Evolutionary conservation across 2,888 invertebrate species (phyloP).

Genomic region (Achlya flavicornis): DNA sequence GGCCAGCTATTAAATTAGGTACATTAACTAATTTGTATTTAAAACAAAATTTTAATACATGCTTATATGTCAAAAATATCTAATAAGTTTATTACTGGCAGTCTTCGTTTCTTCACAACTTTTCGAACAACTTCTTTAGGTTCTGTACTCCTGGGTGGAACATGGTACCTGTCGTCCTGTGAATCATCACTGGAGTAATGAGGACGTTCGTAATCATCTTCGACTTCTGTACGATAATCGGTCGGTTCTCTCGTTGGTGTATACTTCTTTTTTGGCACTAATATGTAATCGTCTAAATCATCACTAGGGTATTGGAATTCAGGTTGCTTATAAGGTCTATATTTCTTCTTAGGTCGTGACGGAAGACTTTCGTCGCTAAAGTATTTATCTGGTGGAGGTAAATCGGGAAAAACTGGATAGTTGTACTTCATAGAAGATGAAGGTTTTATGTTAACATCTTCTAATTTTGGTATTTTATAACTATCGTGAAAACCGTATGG

Average conservation of each 20-base stretch:
- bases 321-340: constrained; percentile 60
- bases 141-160: constrained; percentile 48
- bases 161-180: constrained; percentile 57
- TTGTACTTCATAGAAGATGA: constrained; percentile 48
- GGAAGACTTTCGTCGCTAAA: constrained; percentile 62
- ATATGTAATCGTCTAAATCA: constrained; percentile 67
- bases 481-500: constrained; percentile 46
- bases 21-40: constrained; percentile 64
- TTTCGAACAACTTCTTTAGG: constrained; percentile 68
- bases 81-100: constrained; percentile 68
- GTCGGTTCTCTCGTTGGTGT: constrained; percentile 61
- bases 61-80: constrained; percentile 76
- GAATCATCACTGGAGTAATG: constrained; percentile 54
- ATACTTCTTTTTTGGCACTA: constrained; percentile 75
- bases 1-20: constrained; percentile 23
- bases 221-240: constrained; percentile 59
- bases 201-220: constrained; percentile 67
- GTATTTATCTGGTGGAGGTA: constrained; percentile 52
- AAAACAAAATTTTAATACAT: constrained; percentile 29
- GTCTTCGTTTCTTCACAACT: constrained; percentile 70
- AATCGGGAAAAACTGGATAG: constrained; percentile 60
- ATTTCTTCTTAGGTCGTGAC: constrained; percentile 64
- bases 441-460: constrained; percentile 49
- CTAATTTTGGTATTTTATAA: constrained; percentile 58
- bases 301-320: constrained; percentile 55